Base-by-base conservation (phyloP, 1,140 invertebrate genomes). In the Tetragonula clypearis region DNA sequence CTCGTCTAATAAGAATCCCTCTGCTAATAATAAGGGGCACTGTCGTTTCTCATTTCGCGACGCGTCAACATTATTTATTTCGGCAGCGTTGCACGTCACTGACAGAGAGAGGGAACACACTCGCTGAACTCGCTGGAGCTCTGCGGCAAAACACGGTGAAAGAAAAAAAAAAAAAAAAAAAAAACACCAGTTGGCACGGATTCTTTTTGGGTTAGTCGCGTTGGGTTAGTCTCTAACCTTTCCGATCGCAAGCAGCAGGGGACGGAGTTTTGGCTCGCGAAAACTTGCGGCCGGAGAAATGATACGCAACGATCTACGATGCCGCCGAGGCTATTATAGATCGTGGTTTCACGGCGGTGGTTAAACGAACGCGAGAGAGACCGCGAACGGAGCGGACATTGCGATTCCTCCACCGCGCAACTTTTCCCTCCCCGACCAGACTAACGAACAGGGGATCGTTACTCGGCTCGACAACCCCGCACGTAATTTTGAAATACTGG, bases 291-390 rank as follows among this genome's bases (percentile, higher is more conserved):
- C 0, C 23, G 2, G 2, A 56, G 60, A 56, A 72, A 72, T 26
- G 35, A 56, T 69, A 68, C 68, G 60, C 62, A 4, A n/a, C 66
- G 35, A 78, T 78, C 9, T 49, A 23, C 53, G 65, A 49, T 49
- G 41, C 6, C 62, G 41, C 6, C 62, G 60, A 78, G 71, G 41
- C 8, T 49, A 49, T 49, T 55, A n/a, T 65, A 35, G 58, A 78
- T 69, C 23, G 53, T 23, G 14, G 14, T 35, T 49, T 35, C n/a
- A n/a, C n/a, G n/a, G n/a, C n/a, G 55, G 12, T 6, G 21, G 56
- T 74, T 77, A 78, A 84, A 84, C 74, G 65, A 17, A 83, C 58
- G 3, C 30, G n/a, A 55, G 41, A 82, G 71, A 71, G 15, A 6
- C 55, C 68, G n/a, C 71, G 55, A 30, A 30, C 9, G 21, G 41